Evolutionary conservation across 2,797 vertebrate species (phyloP), one percentile per base, ranked within the genome.

Genomic region (Manis crassicaudata): DNA sequence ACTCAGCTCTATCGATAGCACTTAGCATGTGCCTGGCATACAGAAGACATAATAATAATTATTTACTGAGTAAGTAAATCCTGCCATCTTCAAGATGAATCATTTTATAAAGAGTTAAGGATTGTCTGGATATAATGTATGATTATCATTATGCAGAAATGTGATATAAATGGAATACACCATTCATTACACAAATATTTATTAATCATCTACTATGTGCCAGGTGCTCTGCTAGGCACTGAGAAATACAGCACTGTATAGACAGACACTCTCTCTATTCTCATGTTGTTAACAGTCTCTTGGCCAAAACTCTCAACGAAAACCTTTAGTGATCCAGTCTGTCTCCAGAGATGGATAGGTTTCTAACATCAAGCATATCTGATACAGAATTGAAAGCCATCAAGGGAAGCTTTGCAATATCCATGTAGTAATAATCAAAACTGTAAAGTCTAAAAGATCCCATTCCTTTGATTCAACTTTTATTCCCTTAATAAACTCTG

Each of bases 241-340:
- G 46, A 94, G 63, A 90, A 81, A 95, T 43, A 93, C 9, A 83
- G 13, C 52, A 65, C 40, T 54, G 52, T 82, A 58, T 21, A 79
- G 70, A 62, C 5, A 73, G 80, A 70, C 3, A 7, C 5, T 23
- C 16, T 89, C 18, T 25, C 79, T 81, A 37, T 60, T 75, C 52
- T 85, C 35, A 20, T 17, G 17, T 54, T 40, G 9, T 76, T 65
- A 75, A 67, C 1, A 67, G 60, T 13, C 20, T 82, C 25, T 63
- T 70, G 32, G 81, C 81, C 84, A 63, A 75, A 92, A 76, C 68
- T 86, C 60, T 68, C 70, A 93, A 54, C 29, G 62, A 79, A 92
- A 77, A 62, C 56, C 46, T 79, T 54, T 73, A 80, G 29, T 58
- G 29, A 58, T 70, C 35, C 25, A 60, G 35, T 60, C 46, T 54